Evolutionary conservation across 1,140 invertebrate genomes (phyloP).

Genomic region (Scaptomyza graminum): DNA sequence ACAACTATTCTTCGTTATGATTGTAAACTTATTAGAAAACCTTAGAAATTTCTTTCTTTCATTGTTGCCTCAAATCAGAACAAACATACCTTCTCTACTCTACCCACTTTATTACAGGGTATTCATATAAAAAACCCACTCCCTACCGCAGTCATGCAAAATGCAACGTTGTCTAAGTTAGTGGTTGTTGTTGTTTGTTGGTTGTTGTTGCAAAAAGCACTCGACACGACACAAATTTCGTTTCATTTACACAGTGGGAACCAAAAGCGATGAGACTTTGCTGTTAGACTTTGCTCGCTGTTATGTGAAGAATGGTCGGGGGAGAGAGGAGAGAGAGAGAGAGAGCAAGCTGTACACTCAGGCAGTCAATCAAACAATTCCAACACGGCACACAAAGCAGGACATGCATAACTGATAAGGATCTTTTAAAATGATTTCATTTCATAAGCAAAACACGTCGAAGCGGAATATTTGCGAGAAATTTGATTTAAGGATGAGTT

Average conservation of each 20-base stretch:
- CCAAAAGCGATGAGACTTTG: constrained; percentile 27
- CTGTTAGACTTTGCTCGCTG: not conserved
- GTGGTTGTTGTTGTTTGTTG: constrained; percentile 14
- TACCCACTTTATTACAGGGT: constrained; percentile 10
- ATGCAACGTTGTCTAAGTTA: constrained; percentile 47
- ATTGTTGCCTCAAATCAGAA: no score
- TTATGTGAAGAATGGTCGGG: not conserved
- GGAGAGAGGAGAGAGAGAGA: not conserved
- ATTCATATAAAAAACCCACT: constrained; percentile 7
- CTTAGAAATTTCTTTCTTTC: not conserved
- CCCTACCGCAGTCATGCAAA: constrained; percentile 37
- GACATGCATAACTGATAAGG: constrained; percentile 43
- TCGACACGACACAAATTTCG: constrained; percentile 59
- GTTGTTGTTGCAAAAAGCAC: constrained; percentile 36
- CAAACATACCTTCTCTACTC: no score
- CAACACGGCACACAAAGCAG: constrained; percentile 4
- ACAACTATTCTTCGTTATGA: no score
- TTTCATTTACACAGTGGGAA: constrained; percentile 53
- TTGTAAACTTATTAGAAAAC: not conserved
- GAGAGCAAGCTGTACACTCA: constrained; percentile 39
- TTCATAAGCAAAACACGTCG: not conserved
- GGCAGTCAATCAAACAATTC: constrained; percentile 25
- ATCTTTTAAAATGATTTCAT: constrained; percentile 20
- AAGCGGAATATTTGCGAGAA: no score
- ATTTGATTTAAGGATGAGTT: no score